A percentile compares a stretch with the other conserved stretches of the same genome.
Conservation (phyloP, 2,113 vertebrate species). For the Suncus etruscus region DNA sequence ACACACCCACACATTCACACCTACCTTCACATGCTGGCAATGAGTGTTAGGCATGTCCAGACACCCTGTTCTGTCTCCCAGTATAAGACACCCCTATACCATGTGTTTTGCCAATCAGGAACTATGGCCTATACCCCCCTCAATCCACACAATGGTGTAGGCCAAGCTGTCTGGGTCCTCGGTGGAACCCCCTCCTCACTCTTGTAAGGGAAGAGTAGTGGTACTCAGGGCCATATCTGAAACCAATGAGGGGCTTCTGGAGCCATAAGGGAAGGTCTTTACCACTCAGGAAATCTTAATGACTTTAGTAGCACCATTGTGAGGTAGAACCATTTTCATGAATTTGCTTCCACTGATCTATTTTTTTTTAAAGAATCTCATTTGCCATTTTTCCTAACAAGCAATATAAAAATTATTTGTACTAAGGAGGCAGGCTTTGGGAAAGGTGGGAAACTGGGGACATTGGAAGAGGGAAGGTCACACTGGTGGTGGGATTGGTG, state of each 20-base stretch:
- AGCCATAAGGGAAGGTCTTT: background rate
- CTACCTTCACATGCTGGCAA: background rate
- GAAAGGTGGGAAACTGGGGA: too few species aligned
- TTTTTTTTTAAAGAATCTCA: too few species aligned
- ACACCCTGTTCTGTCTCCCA: background rate
- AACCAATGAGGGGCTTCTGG: background rate
- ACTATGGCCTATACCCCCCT: background rate
- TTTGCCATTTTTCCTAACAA: too few species aligned
- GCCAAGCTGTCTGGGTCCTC: too few species aligned
- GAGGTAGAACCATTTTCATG: too few species aligned
- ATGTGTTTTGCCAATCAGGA: accelerated
- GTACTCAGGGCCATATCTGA: background rate
- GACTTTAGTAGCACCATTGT: too few species aligned
- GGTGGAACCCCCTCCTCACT: background rate
- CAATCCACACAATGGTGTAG: background rate
- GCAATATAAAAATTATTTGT: too few species aligned
- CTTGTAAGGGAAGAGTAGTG: background rate
- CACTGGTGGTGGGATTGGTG: too few species aligned
- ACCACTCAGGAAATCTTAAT: too few species aligned
- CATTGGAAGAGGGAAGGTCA: too few species aligned
- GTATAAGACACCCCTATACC: accelerated
- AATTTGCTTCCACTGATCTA: too few species aligned
- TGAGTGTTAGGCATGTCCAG: background rate
- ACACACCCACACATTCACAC: background rate
- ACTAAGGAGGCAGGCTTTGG: too few species aligned